Evolutionary conservation across 2,888 invertebrate species (phyloP), one percentile per base, ranked within the genome.

Genomic region (Acronicta alni): DNA sequence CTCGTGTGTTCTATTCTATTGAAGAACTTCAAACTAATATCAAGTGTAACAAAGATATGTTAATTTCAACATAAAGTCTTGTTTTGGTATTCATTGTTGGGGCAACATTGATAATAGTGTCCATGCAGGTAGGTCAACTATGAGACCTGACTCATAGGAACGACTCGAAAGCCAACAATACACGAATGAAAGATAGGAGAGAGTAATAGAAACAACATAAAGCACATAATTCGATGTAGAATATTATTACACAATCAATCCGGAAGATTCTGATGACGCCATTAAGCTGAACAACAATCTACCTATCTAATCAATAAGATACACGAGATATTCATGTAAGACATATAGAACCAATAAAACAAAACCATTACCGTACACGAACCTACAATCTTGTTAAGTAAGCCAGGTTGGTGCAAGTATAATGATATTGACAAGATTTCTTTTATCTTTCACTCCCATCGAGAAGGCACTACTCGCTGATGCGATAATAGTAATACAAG

Each of bases 301-400:
- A 37, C 32, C 35, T 49, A 54, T 78, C 59, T 76, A 79, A 78
- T 69, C 78, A 81, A 80, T 78, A 79, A 82, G 77, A 82, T 78
- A 88, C 85, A 82, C 76, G 79, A 80, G 71, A 77, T 74, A 81
- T 70, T 74, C 80, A 71, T 83, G 84, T 85, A 82, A 82, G 79
- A 83, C 82, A 83, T 80, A 83, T 76, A 79, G 73, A 73, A 74
- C 77, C 81, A 88, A 88, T 88, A 87, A 89, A 88, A 87, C 86
- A 89, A 86, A 82, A 79, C 89, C 86, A 90, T 90, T 91, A 90
- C 87, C 84, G 67, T 78, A 79, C 78, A 85, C 80, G 85, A 80
- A 87, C 84, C 83, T 80, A 88, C 89, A 88, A 90, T 90, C 90
- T 92, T 87, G 87, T 90, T 90, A 89, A 88, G 87, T 89, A 87